Conservation (phyloP, 2,888 invertebrate species). For the Steromphala cineraria region DNA sequence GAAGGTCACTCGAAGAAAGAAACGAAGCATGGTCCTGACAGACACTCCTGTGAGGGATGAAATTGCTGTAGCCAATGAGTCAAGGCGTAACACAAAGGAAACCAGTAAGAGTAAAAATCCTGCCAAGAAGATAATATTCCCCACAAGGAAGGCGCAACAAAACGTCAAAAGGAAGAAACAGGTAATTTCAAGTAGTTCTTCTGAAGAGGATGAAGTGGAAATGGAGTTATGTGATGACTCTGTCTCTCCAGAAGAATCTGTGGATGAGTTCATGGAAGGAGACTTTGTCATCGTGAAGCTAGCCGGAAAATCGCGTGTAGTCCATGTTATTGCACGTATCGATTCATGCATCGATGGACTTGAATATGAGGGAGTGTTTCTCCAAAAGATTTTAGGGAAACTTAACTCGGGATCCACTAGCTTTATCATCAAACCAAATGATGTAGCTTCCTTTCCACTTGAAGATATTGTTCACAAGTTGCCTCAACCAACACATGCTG, state of each 20-base stretch:
- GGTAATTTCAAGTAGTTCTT: not conserved
- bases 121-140: too few species aligned
- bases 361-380: not conserved
- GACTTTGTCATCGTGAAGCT: slow-evolving; percentile 18
- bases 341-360: not conserved
- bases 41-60: too few species aligned
- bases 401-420: not conserved
- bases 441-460: not conserved
- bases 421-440: not conserved
- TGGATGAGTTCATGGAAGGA: slow-evolving; percentile 4
- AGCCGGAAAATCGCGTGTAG: not conserved
- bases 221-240: not conserved
- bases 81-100: not conserved
- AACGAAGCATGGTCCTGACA: too few species aligned
- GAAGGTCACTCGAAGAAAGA: too few species aligned
- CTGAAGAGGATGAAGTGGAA: not conserved
- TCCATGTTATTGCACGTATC: not conserved
- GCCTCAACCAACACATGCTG: not conserved
- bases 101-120: too few species aligned
- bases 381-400: not conserved
- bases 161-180: not conserved
- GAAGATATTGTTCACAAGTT: slow-evolving; percentile 1
- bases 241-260: not conserved
- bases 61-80: too few species aligned
- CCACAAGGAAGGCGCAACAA: too few species aligned